Evolutionary conservation across 2,888 invertebrate genomes (phyloP).

Genomic region (Oligia fasciuncula): DNA sequence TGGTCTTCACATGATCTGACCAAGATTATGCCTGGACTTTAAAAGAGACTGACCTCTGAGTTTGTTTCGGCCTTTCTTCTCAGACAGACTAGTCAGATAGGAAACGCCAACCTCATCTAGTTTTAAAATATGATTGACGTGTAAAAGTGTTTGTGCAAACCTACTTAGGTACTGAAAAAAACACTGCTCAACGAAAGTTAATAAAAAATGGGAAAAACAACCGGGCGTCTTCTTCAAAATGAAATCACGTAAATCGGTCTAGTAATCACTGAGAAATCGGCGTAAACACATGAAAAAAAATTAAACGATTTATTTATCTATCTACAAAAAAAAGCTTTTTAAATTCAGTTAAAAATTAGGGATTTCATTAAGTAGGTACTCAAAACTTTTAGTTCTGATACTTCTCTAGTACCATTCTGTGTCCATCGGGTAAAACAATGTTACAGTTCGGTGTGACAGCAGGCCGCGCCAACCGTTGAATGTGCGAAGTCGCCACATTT

Average conservation of each 20-base stretch:
- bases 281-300: not conserved
- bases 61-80: no score
- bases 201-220: not conserved
- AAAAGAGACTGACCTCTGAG: no score
- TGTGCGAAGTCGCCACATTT: slow-evolving; percentile 80
- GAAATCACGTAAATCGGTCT: not conserved
- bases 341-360: not conserved
- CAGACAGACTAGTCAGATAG: no score
- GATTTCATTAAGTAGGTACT: not conserved
- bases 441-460: slow-evolving; percentile 76
- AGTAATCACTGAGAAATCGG: not conserved
- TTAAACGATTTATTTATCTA: not conserved
- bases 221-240: not conserved
- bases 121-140: no score
- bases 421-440: not conserved
- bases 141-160: no score
- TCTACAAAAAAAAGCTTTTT: not conserved
- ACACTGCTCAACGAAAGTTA: not conserved
- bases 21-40: no score
- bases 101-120: no score
- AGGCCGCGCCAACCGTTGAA: slow-evolving; percentile 72
- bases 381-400: not conserved
- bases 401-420: not conserved
- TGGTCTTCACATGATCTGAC: no score
- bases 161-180: not conserved